A percentile compares a stretch with the other conserved stretches of the same genome.
Conservation (phyloP, 2,113 vertebrate genomes). For the Epinephelus cyanopodus region DNA sequence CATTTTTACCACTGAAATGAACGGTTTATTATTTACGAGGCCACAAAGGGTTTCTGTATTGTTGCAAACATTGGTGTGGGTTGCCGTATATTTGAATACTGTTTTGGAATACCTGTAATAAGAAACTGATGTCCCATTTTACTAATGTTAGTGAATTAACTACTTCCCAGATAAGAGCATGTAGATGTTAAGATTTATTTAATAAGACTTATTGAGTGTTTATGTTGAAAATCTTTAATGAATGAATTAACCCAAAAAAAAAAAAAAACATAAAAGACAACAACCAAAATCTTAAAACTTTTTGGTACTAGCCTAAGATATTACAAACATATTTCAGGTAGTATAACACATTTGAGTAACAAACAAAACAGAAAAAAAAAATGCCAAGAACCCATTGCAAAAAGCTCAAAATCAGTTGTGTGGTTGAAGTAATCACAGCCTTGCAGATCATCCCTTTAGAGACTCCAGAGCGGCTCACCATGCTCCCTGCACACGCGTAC, state of each 20-base stretch:
- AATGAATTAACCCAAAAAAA: conserved; percentile 70
- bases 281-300: conserved; percentile 62
- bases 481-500: conserved; percentile 43
- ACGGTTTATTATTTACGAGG: not conserved
- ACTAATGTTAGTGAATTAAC: not conserved
- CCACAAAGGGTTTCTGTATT: not conserved
- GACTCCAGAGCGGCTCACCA: conserved; percentile 63
- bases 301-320: conserved; percentile 85
- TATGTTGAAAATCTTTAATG: conserved; percentile 84
- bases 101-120: not conserved
- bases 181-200: not conserved
- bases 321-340: conserved; percentile 80
- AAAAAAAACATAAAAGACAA: conserved; percentile 36
- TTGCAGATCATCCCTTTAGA: conserved; percentile 83
- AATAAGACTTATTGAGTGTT: not conserved
- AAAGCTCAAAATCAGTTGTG: conserved; percentile 65
- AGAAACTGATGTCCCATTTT: not conserved
- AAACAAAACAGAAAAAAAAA: conserved; percentile 61
- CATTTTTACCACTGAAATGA: not conserved
- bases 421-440: conserved; percentile 64
- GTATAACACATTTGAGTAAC: conserved; percentile 73
- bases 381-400: conserved; percentile 72
- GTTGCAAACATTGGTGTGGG: not conserved
- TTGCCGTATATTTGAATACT: not conserved
- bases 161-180: not conserved